Base-by-base conservation (phyloP, 2,888 invertebrate genomes). In the Drosophila basisetae region DNA sequence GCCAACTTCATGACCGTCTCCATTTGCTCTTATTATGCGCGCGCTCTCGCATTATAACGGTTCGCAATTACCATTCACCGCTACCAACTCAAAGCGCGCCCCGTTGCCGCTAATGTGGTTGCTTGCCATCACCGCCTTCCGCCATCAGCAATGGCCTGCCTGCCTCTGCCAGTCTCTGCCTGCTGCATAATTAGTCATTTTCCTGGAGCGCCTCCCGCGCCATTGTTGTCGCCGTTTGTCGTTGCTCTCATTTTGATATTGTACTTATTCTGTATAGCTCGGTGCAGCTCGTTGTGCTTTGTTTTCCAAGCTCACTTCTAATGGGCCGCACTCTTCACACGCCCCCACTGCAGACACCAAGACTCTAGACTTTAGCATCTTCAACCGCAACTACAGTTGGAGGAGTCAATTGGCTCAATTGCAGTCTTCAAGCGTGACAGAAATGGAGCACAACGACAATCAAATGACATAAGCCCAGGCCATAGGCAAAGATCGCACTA, bases 401-500 rank as follows among this genome's bases (percentile, higher is more conserved):
- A 76, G 70, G 80, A 85, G 89, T 81, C 89, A 86, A 89, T 90
- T 90, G 89, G 91, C 87, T 90, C 86, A 90, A 87, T 87, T 87
- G 88, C 90, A 87, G 89, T 89, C 85, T 82, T 90, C 89, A 87
- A 90, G 88, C 91, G 90, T 91, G 91, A 87, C 86, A 90, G 91
- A 87, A 87, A 82, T 91, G 76, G 89, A 87, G 84, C 91, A 87
- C 72, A 89, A 67, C 68, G 72, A 69, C 69, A 83, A 83, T 61
- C 61, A 81, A 78, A 65, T 83, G 80, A 73, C 78, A 80, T 80
- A 80, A 76, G 77, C 53, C 35, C 33, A 31, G 47, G 16, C 61
- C 60, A 31, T 43, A 50, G 35, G 25, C 35, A 65, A 58, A 39
- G n/a, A 28, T n/a, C 9, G 53, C 37, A 16, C 33, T 25, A 43